These are phyloP conservation scores for Aspidiotus destructor DNA, from an alignment of 2,888 invertebrate species.

Conservation along the genomic window DNA sequence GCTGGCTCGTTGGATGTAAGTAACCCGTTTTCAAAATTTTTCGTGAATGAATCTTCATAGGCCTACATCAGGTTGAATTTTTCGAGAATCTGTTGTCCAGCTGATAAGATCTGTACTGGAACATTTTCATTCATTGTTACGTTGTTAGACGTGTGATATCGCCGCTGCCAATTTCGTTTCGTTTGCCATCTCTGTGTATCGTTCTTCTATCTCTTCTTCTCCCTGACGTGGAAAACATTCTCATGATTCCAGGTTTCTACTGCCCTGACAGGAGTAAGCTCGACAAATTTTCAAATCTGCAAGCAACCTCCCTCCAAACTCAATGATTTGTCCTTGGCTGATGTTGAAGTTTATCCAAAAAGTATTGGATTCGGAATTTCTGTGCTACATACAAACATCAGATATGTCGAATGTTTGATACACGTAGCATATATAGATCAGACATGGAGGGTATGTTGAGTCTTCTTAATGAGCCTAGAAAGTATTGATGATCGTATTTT, in stretches of 20 bases:
- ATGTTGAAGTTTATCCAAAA: not conserved
- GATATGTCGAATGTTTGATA: slow-evolving; percentile 6
- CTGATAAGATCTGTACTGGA: too few species aligned
- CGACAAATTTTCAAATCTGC: not conserved
- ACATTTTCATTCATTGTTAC: too few species aligned
- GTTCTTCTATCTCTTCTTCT: too few species aligned
- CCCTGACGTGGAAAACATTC: too few species aligned
- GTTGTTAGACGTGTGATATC: too few species aligned
- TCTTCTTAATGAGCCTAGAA: not conserved
- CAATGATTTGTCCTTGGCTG: not conserved
- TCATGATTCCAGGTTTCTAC: not conserved
- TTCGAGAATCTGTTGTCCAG: too few species aligned
- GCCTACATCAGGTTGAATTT: too few species aligned
- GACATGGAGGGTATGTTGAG: not conserved
- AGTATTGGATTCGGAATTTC: not conserved
- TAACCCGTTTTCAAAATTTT: too few species aligned
- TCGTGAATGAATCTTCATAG: too few species aligned
- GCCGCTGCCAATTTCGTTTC: too few species aligned
- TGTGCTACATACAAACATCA: not conserved
- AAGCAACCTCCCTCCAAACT: not conserved
- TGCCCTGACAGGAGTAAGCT: not conserved
- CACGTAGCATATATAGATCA: not conserved
- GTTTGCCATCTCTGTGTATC: too few species aligned
- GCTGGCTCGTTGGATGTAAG: too few species aligned
- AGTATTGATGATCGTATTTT: not conserved